Percentiles rank a stretch among this genome's conserved stretches.
phyloP scores from a whole-genome alignment of 2,797 vertebrate genomes.

The Epinephelus awoara region DNA sequence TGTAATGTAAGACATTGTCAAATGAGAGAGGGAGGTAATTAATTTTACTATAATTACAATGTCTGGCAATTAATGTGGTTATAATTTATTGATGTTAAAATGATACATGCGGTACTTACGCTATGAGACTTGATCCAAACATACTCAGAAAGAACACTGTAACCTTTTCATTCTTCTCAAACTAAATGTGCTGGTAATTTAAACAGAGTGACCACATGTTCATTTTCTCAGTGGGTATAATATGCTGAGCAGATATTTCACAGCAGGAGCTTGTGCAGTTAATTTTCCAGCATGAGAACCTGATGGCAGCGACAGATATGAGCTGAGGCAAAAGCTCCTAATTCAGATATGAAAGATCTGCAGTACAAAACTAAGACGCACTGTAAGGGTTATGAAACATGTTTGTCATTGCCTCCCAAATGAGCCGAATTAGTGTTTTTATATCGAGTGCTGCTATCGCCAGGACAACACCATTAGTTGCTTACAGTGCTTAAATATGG shows the following conservation, averaged over 20 bases:
- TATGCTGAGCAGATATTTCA: constrained; percentile 25
- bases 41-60: constrained; percentile 24
- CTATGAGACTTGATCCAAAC: not conserved
- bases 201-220: not conserved
- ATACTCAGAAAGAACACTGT: not conserved
- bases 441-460: too few relatives aligned
- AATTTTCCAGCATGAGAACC: not conserved
- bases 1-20: not conserved
- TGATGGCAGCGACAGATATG: constrained; percentile 10
- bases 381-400: not conserved
- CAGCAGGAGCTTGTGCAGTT: constrained; percentile 12
- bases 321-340: not conserved
- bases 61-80: constrained; percentile 22
- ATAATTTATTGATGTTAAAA: constrained; percentile 36
- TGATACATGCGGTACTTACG: not conserved
- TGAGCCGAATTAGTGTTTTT: too few relatives aligned
- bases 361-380: not conserved
- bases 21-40: constrained; percentile 24
- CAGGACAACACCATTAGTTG: not conserved
- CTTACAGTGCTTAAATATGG: not conserved
- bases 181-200: constrained; percentile 20
- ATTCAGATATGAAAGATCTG: not conserved
- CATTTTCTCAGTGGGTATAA: not conserved
- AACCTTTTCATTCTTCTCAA: not conserved
- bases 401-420: too few relatives aligned